These are phyloP conservation scores for Colossoma macropomum DNA, from an alignment of 2,113 vertebrate genomes.

Conservation along the genomic window DNA sequence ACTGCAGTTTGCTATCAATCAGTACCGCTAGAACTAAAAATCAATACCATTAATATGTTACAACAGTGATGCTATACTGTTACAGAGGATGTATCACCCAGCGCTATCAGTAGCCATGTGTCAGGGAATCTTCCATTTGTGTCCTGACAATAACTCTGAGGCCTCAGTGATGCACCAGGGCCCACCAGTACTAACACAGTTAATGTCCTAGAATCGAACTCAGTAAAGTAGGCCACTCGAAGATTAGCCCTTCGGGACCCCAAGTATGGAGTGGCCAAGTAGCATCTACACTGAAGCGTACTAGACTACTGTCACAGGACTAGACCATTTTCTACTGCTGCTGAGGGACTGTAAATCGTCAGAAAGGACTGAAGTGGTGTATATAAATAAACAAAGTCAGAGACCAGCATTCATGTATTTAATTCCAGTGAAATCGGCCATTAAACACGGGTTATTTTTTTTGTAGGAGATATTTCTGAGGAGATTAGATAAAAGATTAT, in stretches of 20 bases:
- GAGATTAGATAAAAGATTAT: no score
- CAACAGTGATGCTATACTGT: no score
- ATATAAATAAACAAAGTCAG: no score
- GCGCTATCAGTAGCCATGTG: background rate
- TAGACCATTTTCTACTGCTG: constrained; percentile 7
- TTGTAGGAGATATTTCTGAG: no score
- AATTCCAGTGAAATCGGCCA: no score
- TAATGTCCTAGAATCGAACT: constrained; percentile 63
- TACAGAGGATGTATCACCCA: no score
- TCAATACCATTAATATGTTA: no score
- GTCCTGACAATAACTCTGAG: constrained; percentile 37
- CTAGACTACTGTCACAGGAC: constrained; percentile 9
- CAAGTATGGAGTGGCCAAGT: constrained; percentile 27
- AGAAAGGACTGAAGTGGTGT: no score
- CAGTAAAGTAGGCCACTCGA: constrained; percentile 57
- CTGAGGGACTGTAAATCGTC: background rate
- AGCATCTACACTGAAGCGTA: constrained; percentile 38
- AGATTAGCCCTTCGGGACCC: constrained; percentile 30
- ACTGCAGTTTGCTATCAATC: no score
- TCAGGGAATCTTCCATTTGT: constrained; percentile 3
- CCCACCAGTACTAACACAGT: constrained; percentile 54
- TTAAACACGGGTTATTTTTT: no score
- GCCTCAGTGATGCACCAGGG: background rate
- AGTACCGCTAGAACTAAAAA: no score
- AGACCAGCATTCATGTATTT: no score